Base-by-base conservation (phyloP, 2,888 invertebrate species). In the Drosophila helvetica region DNA sequence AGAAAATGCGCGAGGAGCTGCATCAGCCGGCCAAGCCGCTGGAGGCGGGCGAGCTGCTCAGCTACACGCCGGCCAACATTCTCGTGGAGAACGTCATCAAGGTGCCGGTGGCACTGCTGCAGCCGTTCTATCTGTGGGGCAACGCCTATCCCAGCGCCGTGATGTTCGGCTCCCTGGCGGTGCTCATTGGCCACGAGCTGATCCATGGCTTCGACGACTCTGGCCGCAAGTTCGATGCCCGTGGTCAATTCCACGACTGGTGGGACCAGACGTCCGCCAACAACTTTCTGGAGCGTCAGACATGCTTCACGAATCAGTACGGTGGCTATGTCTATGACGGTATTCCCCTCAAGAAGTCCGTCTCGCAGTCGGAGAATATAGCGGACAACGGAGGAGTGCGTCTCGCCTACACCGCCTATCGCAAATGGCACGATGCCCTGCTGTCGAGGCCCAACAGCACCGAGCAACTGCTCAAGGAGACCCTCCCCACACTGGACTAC, bases 341-440 rank as follows among this genome's bases (percentile, higher is more conserved):
- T 0, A 74, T 65, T 0, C 57, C 22, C 3, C 52, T 91, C 8
- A 89, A 90, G 0, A 75, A 78, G 33, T 78, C 81, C n/a, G 74
- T 61, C 0, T 64, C 74, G 0, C 90, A 91, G 43, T 77, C 86
- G 19, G 91, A 92, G 63, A 90, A 91, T 55, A 89, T 91, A 50
- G 91, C 92, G 33, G 92, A 91, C 27, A 91, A 90, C 61, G 92
- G 90, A 0, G 92, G 90, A 7, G 18, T 92, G 9, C 87, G 90
- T 17, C 70, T 91, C 45, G 91, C 91, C 17, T 92, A 87, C 53
- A 72, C 75, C 17, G 90, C 92, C 33, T 91, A 91, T 73, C 65
- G 81, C 15, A 78, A 74, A 7, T 90, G 91, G 91, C 76, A 81
- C 43, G 59, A 85, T 3, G 10, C 27, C 0, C 59, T 56, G 33